Evolutionary conservation across 1,140 invertebrate species (phyloP).

Genomic region (Drosophila bocqueti): DNA sequence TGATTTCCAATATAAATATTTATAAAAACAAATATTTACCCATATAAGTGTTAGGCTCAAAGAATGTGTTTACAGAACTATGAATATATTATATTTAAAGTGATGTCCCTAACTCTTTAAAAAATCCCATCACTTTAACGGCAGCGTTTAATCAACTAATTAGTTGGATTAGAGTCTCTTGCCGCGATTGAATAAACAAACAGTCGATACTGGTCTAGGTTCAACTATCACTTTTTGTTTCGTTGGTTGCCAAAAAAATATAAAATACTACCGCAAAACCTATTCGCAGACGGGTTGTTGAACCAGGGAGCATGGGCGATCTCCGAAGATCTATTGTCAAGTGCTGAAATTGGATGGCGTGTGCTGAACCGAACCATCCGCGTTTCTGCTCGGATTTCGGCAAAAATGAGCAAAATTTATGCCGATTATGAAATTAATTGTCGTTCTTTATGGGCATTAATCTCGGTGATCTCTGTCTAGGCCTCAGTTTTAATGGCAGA

Average conservation of each 20-base stretch:
- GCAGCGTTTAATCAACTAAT: conserved; percentile 55
- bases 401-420: conserved; percentile 57
- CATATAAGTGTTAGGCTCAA: neutral
- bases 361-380: conserved; percentile 40
- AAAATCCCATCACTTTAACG: conserved; percentile 37
- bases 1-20: neutral
- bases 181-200: conserved; percentile 38
- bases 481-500: conserved; percentile 29
- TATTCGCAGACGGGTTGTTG: conserved; percentile 66
- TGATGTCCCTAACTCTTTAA: conserved; percentile 10
- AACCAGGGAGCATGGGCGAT: conserved; percentile 34
- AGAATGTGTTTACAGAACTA: conserved; percentile 15
- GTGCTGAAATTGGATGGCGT: conserved; percentile 52
- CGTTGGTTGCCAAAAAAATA: conserved; percentile 38
- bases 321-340: conserved; percentile 63
- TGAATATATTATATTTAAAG: conserved; percentile 9
- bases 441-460: conserved; percentile 31
- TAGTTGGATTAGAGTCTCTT: conserved; percentile 59
- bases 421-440: conserved; percentile 67
- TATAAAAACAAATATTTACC: neutral
- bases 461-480: conserved; percentile 42
- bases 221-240: conserved; percentile 79
- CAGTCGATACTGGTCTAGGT: conserved; percentile 45
- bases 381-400: conserved; percentile 58
- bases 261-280: conserved; percentile 18